These are phyloP conservation scores for Theocolax elegans DNA, from an alignment of 1,140 invertebrate species.

Conservation along the genomic window DNA sequence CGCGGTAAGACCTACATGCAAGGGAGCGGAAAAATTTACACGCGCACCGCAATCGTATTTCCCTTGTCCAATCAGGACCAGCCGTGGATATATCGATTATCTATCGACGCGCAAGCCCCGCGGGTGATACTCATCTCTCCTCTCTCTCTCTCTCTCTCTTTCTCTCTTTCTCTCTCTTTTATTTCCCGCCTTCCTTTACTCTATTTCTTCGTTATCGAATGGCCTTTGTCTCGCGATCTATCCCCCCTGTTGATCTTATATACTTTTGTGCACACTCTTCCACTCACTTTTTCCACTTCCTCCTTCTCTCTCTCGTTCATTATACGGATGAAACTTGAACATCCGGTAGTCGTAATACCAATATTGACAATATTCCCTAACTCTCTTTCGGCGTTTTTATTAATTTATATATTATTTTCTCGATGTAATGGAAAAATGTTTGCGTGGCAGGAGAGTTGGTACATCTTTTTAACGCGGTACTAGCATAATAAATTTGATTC, in stretches of 20 bases:
- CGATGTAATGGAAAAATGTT: too few relatives aligned
- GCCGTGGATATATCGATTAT: constrained; percentile 5
- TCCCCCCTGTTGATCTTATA: background rate
- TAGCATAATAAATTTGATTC: too few relatives aligned
- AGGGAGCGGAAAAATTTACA: too few relatives aligned
- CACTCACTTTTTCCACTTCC: too few relatives aligned
- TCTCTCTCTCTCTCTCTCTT: background rate
- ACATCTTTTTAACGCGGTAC: too few relatives aligned
- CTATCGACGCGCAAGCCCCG: background rate
- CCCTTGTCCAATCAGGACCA: background rate
- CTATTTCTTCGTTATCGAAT: constrained; percentile 13
- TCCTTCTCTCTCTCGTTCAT: background rate
- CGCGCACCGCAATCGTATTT: constrained; percentile 3
- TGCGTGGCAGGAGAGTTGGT: too few relatives aligned
- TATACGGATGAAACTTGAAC: background rate
- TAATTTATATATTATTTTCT: too few relatives aligned
- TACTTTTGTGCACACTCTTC: background rate
- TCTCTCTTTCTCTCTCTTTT: background rate
- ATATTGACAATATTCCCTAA: too few relatives aligned
- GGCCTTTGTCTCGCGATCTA: constrained; percentile 17
- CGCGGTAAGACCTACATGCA: too few relatives aligned
- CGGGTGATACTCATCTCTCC: background rate
- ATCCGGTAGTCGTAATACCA: constrained; percentile 16
- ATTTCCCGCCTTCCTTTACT: background rate
- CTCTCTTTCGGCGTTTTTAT: too few relatives aligned